phyloP scores from a whole-genome alignment of 2,888 invertebrate genomes.

The Trachelus tabidus region DNA sequence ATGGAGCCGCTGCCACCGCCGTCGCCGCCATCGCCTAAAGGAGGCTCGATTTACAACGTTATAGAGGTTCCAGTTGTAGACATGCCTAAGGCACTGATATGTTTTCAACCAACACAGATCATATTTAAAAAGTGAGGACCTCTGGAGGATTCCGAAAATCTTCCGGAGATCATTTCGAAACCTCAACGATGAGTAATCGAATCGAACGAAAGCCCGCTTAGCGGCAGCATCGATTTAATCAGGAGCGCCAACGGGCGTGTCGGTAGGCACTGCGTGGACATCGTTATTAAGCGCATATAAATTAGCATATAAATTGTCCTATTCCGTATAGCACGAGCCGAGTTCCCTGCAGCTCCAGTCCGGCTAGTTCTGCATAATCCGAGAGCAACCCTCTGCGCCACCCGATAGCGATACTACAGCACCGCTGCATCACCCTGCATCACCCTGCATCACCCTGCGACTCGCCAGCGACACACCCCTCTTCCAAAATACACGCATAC shows the following conservation, averaged over 20 bases:
- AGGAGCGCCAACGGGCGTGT: conserved; percentile 56
- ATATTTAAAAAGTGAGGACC: neutral
- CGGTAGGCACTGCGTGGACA: conserved; percentile 62
- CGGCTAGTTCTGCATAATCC: conserved; percentile 58
- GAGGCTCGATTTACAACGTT: conserved; percentile 29
- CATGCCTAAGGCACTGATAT: conserved; percentile 19
- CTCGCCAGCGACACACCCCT: conserved; percentile 28
- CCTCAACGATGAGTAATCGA: neutral
- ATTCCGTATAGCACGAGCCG: conserved; percentile 29
- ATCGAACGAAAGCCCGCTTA: conserved; percentile 7
- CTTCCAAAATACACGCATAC: neutral
- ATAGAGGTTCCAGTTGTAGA: conserved; percentile 33
- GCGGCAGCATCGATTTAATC: conserved; percentile 58
- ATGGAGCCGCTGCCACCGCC: no score
- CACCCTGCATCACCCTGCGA: conserved; percentile 48
- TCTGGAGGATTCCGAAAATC: no score
- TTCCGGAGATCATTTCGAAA: no score
- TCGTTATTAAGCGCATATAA: conserved; percentile 66
- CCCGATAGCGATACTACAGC: conserved; percentile 50
- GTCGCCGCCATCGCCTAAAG: neutral
- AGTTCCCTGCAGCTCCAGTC: conserved; percentile 24
- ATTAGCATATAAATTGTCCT: conserved; percentile 66
- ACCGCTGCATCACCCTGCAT: conserved; percentile 41
- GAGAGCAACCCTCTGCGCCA: conserved; percentile 45
- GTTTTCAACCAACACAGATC: conserved; percentile 27